A percentile compares a stretch with the other conserved stretches of the same genome.
Conservation (phyloP, 2,797 vertebrate species). For the Halcyon chelicuti region DNA sequence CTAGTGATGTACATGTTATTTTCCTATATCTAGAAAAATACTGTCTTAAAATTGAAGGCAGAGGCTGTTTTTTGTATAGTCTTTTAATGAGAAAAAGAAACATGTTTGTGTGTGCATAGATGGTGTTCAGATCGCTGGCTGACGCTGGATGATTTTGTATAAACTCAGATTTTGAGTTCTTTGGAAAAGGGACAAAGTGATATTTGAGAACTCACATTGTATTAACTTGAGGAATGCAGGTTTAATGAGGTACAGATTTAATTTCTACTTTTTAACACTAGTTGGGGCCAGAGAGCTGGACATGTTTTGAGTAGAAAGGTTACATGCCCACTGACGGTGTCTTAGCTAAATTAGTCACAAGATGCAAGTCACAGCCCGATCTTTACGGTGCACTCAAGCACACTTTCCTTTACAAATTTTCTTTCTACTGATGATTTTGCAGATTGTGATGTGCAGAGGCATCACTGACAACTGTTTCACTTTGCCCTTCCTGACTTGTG, state of each 20-base stretch:
- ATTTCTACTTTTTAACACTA: neutral
- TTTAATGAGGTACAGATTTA: neutral
- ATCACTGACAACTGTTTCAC: neutral
- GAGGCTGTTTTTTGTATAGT: neutral
- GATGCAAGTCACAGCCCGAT: rapidly evolving
- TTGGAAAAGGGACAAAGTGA: neutral
- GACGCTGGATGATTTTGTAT: neutral
- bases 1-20: neutral
- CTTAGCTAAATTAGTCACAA: neutral
- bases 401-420: neutral
- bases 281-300: neutral
- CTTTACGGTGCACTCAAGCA: neutral
- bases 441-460: neutral
- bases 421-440: neutral
- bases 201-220: neutral
- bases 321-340: neutral
- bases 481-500: neutral
- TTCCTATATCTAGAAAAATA: neutral
- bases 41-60: neutral
- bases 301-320: neutral
- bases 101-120: neutral
- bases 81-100: neutral
- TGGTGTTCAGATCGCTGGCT: neutral
- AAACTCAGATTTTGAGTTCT: neutral
- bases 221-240: neutral